phyloP scores from a whole-genome alignment of 2,113 vertebrate species.

The Parus major region DNA sequence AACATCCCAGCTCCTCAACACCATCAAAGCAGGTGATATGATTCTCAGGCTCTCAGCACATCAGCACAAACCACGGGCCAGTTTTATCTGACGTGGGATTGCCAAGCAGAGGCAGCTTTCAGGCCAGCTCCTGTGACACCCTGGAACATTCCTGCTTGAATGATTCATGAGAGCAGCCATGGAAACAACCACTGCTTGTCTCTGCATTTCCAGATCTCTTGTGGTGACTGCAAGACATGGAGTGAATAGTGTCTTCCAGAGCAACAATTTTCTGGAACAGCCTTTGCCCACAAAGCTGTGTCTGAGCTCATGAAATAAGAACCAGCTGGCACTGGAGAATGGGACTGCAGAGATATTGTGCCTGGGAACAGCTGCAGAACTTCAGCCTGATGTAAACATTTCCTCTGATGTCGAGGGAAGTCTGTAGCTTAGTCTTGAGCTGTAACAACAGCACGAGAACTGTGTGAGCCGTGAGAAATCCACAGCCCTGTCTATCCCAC shows the following conservation, averaged over 20 bases:
- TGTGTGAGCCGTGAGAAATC: not conserved
- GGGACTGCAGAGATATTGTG: not conserved
- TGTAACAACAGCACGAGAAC: not conserved
- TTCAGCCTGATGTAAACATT: not conserved
- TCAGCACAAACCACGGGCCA: accelerated
- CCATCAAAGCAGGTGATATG: accelerated
- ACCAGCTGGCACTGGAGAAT: not conserved
- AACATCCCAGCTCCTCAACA: not conserved
- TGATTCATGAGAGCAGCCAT: not conserved
- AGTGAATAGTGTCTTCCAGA: not conserved
- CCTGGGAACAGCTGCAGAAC: not conserved
- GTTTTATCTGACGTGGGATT: not conserved
- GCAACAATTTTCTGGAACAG: not conserved
- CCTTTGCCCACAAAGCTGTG: not conserved
- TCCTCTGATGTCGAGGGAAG: not conserved
- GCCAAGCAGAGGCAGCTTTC: not conserved
- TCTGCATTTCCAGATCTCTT: not conserved
- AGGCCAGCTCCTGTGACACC: not conserved
- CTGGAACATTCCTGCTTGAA: not conserved
- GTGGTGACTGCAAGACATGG: not conserved
- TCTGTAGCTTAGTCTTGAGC: not conserved
- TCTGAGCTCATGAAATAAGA: not conserved
- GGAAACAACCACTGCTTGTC: not conserved
- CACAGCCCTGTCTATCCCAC: not conserved
- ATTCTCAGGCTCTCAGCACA: not conserved